Evolutionary conservation across 2,888 invertebrate species (phyloP).

Genomic region (Caenorhabditis sulstoni): DNA sequence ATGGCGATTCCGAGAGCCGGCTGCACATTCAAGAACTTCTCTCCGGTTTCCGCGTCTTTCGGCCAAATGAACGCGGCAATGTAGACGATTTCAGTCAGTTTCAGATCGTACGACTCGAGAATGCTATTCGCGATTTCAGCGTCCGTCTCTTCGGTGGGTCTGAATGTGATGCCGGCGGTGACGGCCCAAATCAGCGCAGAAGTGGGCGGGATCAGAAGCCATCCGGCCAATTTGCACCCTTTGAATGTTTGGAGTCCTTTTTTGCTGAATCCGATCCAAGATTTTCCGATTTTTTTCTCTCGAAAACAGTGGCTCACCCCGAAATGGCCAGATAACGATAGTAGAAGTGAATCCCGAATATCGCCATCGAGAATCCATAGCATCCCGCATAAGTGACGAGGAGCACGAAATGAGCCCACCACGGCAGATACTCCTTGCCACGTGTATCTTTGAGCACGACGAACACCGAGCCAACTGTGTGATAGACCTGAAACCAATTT

Average conservation of each 20-base stretch:
- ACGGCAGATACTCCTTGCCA: not conserved
- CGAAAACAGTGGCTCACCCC: no score
- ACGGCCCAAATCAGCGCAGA: slow-evolving; percentile 29
- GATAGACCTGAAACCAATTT: slow-evolving; percentile 28
- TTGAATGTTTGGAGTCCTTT: slow-evolving; percentile 4
- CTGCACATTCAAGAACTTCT: not conserved
- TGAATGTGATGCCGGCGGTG: slow-evolving; percentile 20
- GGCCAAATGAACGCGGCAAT: slow-evolving; percentile 48
- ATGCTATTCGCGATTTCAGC: slow-evolving; percentile 24
- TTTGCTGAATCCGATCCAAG: no score
- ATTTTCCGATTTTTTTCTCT: no score
- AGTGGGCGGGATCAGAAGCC: slow-evolving; percentile 24
- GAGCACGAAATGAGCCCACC: slow-evolving; percentile 9
- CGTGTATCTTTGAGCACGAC: slow-evolving; percentile 37
- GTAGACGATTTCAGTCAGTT: slow-evolving; percentile 30
- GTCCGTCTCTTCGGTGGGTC: slow-evolving; percentile 16
- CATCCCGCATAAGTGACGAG: slow-evolving; percentile 39
- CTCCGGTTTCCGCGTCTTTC: not conserved
- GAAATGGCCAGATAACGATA: slow-evolving; percentile 35
- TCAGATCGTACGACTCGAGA: slow-evolving; percentile 32
- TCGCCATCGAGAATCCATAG: slow-evolving; percentile 51
- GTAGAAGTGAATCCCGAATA: slow-evolving; percentile 47
- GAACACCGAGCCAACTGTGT: slow-evolving; percentile 35
- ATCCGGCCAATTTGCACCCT: not conserved
- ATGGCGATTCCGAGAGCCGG: slow-evolving; percentile 27